Evolutionary conservation across 1,140 invertebrate genomes (phyloP).

Genomic region (Caenorhabditis briggsae): DNA sequence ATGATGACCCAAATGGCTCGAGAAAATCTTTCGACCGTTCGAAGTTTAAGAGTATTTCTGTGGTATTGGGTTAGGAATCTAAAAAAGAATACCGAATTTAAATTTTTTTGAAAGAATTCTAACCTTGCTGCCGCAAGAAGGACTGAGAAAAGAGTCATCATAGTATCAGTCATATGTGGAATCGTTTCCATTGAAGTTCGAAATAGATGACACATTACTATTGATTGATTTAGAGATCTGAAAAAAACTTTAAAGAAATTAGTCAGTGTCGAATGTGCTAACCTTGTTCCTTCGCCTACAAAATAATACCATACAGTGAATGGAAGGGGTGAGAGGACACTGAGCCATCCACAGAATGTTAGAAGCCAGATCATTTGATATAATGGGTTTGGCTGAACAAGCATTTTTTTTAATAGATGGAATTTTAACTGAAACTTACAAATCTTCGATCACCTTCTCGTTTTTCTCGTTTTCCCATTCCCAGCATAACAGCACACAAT

Average conservation of each 20-base stretch:
- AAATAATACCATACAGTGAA: constrained; percentile 77
- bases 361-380: constrained; percentile 78
- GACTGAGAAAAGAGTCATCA: constrained; percentile 76
- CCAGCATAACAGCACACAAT: constrained; percentile 74
- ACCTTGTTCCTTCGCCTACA: constrained; percentile 70
- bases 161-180: constrained; percentile 74
- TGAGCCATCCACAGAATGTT: constrained; percentile 75
- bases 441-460: constrained; percentile 75
- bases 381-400: constrained; percentile 75
- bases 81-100: constrained; percentile 20
- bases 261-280: not conserved
- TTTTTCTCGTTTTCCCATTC: constrained; percentile 77
- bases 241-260: constrained; percentile 18
- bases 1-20: constrained; percentile 77
- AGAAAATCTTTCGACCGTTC: constrained; percentile 76
- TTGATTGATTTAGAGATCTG: constrained; percentile 74
- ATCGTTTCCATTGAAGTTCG: constrained; percentile 75
- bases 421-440: constrained; percentile 65
- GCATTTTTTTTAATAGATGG: not conserved
- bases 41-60: constrained; percentile 72
- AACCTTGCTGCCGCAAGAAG: constrained; percentile 75
- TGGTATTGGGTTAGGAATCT: constrained; percentile 77
- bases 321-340: constrained; percentile 74
- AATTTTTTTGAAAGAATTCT: not conserved
- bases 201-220: constrained; percentile 76